These are phyloP conservation scores for Nyctalus aviator DNA, from an alignment of 2,797 vertebrate genomes.

Conservation along the genomic window DNA sequence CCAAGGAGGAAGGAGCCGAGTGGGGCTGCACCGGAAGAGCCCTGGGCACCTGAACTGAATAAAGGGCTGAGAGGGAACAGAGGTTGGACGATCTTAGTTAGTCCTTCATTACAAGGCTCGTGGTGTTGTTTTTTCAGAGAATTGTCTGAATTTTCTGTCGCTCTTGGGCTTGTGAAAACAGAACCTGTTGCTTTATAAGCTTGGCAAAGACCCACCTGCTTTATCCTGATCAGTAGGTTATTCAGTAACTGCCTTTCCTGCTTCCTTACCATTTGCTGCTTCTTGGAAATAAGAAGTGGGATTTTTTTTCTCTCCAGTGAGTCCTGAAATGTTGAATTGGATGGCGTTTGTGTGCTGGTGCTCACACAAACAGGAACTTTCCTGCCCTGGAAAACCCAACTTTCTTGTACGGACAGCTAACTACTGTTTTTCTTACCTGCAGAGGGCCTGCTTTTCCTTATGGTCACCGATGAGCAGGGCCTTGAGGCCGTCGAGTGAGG, in stretches of 20 bases:
- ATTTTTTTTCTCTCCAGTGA: background rate
- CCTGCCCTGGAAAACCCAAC: background rate
- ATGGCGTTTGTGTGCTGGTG: background rate
- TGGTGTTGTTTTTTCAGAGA: background rate
- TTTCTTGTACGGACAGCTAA: constrained; percentile 8
- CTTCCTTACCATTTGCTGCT: background rate
- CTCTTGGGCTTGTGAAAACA: background rate
- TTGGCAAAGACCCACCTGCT: background rate
- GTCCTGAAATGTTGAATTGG: background rate
- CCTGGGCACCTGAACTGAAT: no score
- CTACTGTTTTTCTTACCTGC: background rate
- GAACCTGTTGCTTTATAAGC: background rate
- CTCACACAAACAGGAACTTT: background rate
- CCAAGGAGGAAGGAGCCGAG: background rate
- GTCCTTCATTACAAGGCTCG: background rate
- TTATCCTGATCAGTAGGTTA: background rate
- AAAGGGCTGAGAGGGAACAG: background rate
- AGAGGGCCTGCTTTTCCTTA: background rate
- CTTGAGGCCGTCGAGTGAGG: background rate
- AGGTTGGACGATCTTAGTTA: background rate
- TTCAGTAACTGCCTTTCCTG: background rate
- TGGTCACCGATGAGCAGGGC: constrained; percentile 59
- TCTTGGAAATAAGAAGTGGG: background rate
- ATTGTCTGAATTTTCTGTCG: background rate
- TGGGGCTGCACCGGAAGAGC: background rate